Evolutionary conservation across 2,113 vertebrate genomes (phyloP).

Genomic region (Microcebus jonahi): DNA sequence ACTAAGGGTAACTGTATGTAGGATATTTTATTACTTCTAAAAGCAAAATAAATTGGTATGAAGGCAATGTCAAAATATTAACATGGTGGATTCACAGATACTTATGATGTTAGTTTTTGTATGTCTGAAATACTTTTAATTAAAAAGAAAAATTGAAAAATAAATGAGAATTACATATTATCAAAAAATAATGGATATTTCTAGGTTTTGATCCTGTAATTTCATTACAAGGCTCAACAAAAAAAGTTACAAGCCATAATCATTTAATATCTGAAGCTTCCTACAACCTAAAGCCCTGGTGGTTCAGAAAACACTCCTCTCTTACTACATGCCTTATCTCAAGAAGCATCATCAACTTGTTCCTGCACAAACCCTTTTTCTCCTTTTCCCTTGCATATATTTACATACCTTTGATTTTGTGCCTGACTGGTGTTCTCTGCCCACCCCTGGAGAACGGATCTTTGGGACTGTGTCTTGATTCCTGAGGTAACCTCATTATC

Average conservation of each 20-base stretch:
- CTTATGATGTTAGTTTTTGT: neutral
- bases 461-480: neutral
- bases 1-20: neutral
- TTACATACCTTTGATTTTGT: neutral
- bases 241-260: neutral
- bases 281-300: neutral
- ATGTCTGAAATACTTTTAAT: slow-evolving; percentile 10
- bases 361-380: neutral
- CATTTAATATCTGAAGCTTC: neutral
- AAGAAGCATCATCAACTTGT: neutral
- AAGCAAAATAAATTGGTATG: neutral
- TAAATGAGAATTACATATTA: neutral
- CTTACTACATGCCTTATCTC: neutral
- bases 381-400: neutral
- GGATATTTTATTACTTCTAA: neutral
- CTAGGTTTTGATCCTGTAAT: neutral
- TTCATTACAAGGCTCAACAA: neutral
- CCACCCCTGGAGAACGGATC: neutral
- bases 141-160: neutral
- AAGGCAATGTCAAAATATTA: neutral
- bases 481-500: neutral
- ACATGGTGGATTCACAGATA: neutral
- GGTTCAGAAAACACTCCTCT: neutral
- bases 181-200: neutral
- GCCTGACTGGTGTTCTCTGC: neutral